These are phyloP conservation scores for Patiria miniata DNA, from an alignment of 35 echinoderm and acorn worm species.

Conservation along the genomic window DNA sequence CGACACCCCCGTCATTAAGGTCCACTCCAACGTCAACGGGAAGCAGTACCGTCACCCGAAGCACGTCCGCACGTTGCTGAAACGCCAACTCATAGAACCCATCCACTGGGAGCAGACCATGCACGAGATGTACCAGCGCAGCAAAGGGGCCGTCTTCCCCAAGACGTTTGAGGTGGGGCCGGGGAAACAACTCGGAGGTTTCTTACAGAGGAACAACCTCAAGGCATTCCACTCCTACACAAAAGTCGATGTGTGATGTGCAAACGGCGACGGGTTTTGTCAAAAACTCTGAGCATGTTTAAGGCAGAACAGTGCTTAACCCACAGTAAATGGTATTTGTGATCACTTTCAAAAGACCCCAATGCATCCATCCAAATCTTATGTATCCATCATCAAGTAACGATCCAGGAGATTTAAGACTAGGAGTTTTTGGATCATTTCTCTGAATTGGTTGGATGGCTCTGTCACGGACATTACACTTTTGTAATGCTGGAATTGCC, in stretches of 20 bases:
- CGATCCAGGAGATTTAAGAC: too few species aligned
- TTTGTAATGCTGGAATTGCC: too few species aligned
- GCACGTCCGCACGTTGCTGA: slow-evolving; percentile 63
- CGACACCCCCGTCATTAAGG: slow-evolving; percentile 67
- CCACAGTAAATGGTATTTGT: too few species aligned
- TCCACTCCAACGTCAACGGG: slow-evolving; percentile 81
- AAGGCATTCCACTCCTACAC: slow-evolving; percentile 63
- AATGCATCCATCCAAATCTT: too few species aligned
- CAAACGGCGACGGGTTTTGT: too few species aligned
- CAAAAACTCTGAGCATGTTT: too few species aligned
- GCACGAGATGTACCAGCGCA: slow-evolving; percentile 76
- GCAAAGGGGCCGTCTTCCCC: slow-evolving; percentile 65
- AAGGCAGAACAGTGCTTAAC: too few species aligned
- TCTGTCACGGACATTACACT: too few species aligned
- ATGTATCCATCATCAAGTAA: too few species aligned
- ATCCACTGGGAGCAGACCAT: slow-evolving; percentile 96
- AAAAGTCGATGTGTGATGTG: slow-evolving; percentile 55
- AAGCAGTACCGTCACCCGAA: slow-evolving; percentile 61
- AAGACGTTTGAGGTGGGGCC: slow-evolving; percentile 86
- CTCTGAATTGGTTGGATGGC: too few species aligned
- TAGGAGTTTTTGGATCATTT: too few species aligned
- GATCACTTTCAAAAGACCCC: too few species aligned
- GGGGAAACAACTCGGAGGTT: slow-evolving; percentile 75
- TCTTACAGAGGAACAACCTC: slow-evolving; percentile 66
- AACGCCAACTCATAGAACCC: slow-evolving; percentile 67